Conservation (phyloP, 2,888 invertebrate species). For the Itoplectis maculator region DNA sequence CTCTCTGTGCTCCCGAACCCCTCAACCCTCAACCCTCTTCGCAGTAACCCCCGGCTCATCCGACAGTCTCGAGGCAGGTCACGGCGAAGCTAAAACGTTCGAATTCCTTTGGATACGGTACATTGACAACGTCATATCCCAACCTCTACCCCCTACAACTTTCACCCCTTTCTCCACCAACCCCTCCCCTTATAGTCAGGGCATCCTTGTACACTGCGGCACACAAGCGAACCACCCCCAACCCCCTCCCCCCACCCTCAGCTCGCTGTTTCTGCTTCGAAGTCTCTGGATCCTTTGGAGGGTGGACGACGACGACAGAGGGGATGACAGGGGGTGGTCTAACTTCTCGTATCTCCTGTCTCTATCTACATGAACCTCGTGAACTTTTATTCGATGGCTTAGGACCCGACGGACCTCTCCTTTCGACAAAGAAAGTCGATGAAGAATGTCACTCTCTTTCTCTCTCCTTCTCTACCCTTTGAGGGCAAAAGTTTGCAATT, state of each 20-base stretch:
- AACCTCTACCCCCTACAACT: not conserved
- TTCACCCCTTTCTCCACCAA: not conserved
- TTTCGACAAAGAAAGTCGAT: slow-evolving; percentile 12
- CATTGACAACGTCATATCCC: slow-evolving; percentile 42
- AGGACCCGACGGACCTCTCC: not conserved
- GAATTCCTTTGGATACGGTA: slow-evolving; percentile 41
- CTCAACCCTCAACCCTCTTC: slow-evolving; percentile 12
- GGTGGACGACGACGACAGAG: too few species aligned
- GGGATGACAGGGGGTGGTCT: too few species aligned
- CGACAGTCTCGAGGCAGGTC: slow-evolving; percentile 6
- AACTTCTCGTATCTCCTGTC: slow-evolving; percentile 5
- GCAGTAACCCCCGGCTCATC: not conserved
- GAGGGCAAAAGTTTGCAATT: not conserved
- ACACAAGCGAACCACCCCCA: not conserved
- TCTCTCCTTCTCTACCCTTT: not conserved
- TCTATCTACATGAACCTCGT: slow-evolving; percentile 18
- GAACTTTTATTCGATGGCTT: slow-evolving; percentile 17
- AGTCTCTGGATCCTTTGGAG: too few species aligned
- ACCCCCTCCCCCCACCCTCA: not conserved
- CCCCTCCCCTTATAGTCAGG: not conserved
- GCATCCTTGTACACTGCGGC: not conserved
- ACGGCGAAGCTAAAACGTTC: slow-evolving; percentile 34
- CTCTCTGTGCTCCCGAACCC: not conserved
- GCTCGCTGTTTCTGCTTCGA: too few species aligned
- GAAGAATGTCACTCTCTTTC: slow-evolving; percentile 1